phyloP scores from a whole-genome alignment of 2,888 invertebrate genomes.

The Bellardia pandia region DNA sequence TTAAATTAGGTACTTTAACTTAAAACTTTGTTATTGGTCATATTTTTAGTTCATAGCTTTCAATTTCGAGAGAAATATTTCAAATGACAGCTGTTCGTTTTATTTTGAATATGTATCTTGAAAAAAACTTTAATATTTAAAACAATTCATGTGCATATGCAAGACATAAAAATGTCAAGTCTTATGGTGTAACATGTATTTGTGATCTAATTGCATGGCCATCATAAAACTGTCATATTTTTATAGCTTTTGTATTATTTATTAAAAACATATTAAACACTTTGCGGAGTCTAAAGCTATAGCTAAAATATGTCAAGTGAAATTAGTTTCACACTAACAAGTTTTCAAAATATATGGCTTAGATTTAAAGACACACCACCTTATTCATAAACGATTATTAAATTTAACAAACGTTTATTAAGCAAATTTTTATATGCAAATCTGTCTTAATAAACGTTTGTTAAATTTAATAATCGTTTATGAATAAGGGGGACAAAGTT shows the following conservation, averaged over 20 bases:
- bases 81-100: background rate
- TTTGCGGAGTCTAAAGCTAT: background rate
- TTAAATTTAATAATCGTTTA: no score
- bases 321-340: background rate
- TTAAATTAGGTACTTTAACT: no score
- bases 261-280: slow-evolving; percentile 5
- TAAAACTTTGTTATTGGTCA: no score
- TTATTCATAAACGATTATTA: no score
- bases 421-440: no score
- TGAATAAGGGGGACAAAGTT: no score
- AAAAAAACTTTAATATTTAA: background rate
- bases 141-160: background rate
- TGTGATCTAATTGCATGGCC: background rate
- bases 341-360: background rate
- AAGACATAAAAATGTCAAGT: background rate
- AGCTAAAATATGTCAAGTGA: background rate
- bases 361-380: background rate
- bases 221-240: slow-evolving; percentile 11
- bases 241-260: background rate
- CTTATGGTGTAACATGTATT: background rate
- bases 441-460: no score
- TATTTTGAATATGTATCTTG: background rate
- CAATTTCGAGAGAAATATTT: no score
- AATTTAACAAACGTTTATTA: no score
- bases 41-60: no score